These are phyloP conservation scores for Lagopus leucura DNA, from an alignment of 2,113 vertebrate genomes.

Conservation along the genomic window DNA sequence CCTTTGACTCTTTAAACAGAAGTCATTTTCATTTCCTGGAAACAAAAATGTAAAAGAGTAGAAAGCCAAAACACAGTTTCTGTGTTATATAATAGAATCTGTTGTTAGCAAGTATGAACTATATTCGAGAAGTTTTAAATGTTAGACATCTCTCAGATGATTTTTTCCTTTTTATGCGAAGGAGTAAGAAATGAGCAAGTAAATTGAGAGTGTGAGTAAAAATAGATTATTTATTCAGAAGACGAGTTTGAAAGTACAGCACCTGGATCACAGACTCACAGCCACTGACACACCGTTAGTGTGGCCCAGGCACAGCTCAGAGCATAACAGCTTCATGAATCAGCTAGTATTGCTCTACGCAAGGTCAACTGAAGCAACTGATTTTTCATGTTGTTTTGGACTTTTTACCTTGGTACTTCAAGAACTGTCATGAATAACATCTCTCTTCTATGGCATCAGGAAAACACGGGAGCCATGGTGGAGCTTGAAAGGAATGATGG, in stretches of 20 bases:
- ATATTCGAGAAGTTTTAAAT: background rate
- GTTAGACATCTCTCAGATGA: accelerated
- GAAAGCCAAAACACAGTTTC: background rate
- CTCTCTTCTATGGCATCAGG: background rate
- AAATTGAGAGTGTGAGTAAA: background rate
- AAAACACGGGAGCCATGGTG: background rate
- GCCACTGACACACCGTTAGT: background rate
- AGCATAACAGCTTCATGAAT: background rate
- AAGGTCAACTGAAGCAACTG: background rate
- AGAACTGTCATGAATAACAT: background rate
- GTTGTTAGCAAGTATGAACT: background rate
- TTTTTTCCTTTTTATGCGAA: background rate
- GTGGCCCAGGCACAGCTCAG: background rate
- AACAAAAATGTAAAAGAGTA: background rate
- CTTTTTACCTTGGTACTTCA: background rate
- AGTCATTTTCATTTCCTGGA: background rate
- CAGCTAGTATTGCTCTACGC: background rate
- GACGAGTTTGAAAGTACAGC: background rate
- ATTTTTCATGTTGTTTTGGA: background rate
- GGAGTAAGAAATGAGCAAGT: background rate
- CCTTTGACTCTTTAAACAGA: background rate
- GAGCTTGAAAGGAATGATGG: background rate
- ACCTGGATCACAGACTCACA: background rate
- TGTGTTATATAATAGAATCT: background rate
- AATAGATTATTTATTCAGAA: background rate